A percentile compares a stretch with the other conserved stretches of the same genome.
phyloP scores from a whole-genome alignment of 2,888 invertebrate species.

The Bombyx huttoni region DNA sequence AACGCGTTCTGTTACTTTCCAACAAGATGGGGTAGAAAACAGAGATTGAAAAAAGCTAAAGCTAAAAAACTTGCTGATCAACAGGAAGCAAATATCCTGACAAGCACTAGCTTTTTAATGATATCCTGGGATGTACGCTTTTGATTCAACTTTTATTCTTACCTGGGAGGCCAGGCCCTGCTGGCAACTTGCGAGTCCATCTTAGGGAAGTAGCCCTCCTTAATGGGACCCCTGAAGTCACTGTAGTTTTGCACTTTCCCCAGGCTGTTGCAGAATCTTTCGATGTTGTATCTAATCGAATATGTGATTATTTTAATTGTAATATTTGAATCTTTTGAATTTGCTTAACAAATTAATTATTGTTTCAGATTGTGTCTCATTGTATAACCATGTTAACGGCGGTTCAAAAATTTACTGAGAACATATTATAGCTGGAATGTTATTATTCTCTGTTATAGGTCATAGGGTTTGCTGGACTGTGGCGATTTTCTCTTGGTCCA shows the following conservation, averaged over 20 bases:
- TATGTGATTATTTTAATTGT: neutral
- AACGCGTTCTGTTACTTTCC: too few relatives aligned
- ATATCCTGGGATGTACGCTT: too few relatives aligned
- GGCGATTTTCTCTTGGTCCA: too few relatives aligned
- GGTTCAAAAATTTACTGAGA: neutral
- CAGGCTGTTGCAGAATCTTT: conserved; percentile 81
- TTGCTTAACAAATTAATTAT: neutral
- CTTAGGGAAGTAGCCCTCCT: conserved; percentile 88
- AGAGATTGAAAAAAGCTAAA: too few relatives aligned
- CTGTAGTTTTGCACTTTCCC: conserved; percentile 74
- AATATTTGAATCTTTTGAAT: too few relatives aligned
- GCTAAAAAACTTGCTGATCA: too few relatives aligned
- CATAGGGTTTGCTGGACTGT: too few relatives aligned
- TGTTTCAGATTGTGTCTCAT: neutral
- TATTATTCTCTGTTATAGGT: too few relatives aligned
- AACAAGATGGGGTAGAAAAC: too few relatives aligned
- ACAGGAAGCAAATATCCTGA: too few relatives aligned
- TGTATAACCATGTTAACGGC: neutral
- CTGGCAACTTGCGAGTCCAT: conserved; percentile 84
- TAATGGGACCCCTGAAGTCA: conserved; percentile 79
- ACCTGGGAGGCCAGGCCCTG: conserved; percentile 82
- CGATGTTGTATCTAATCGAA: conserved; percentile 77
- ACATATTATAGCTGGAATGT: too few relatives aligned
- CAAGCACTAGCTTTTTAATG: too few relatives aligned
- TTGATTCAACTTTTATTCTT: neutral